These are phyloP conservation scores for Carassius gibelio DNA, from an alignment of 2,113 vertebrate species.

Conservation along the genomic window DNA sequence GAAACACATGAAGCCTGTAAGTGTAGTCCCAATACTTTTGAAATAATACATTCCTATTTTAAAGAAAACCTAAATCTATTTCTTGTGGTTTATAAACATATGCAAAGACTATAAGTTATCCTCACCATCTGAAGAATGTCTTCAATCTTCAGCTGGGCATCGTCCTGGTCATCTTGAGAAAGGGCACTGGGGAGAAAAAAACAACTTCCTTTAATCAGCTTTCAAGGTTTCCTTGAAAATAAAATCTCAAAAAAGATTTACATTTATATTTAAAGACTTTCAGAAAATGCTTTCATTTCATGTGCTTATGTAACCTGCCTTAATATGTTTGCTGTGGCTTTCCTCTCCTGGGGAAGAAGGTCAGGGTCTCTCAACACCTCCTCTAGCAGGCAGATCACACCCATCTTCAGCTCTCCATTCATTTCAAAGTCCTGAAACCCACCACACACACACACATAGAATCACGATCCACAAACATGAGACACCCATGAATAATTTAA, in stretches of 20 bases:
- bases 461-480: neutral
- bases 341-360: slow-evolving; percentile 95
- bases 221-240: neutral
- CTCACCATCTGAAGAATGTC: slow-evolving; percentile 93
- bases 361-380: slow-evolving; percentile 96
- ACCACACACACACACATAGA: slow-evolving; percentile 10
- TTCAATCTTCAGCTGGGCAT: slow-evolving; percentile 90
- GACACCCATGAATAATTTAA: neutral
- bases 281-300: neutral
- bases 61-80: neutral
- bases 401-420: slow-evolving; percentile 91
- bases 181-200: slow-evolving; percentile 78
- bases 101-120: neutral
- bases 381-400: slow-evolving; percentile 91
- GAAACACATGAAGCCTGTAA: neutral
- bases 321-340: slow-evolving; percentile 95
- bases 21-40: neutral
- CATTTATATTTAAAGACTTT: neutral
- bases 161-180: slow-evolving; percentile 95
- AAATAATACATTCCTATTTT: too few relatives aligned
- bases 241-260: neutral
- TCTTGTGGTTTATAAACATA: neutral
- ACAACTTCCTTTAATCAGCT: slow-evolving; percentile 20
- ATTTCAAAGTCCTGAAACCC: slow-evolving; percentile 91
- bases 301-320: slow-evolving; percentile 73